Base-by-base conservation (phyloP, 2,888 invertebrate species). In the Idaea aversata region DNA sequence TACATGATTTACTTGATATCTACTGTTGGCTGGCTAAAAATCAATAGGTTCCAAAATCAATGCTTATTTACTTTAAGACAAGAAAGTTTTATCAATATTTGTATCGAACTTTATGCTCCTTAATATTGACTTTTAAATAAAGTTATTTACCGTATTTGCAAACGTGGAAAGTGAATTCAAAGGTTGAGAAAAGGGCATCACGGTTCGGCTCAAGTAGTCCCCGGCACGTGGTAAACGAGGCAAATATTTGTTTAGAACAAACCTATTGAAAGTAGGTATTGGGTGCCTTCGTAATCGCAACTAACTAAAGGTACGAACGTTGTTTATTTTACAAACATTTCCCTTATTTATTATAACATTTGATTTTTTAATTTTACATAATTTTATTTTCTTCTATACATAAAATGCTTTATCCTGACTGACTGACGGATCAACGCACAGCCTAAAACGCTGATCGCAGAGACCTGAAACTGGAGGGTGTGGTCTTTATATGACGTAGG, bases 161-260 rank as follows among this genome's bases (percentile, higher is more conserved):
- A 74, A 74, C 70, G 67, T 63, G 73, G 76, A 79, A 80, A 80
- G 80, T 72, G 69, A 70, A 76, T 65, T 69, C 64, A 77, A 75
- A 79, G 71, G 73, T 74, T 72, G 63, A 75, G 74, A 78, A 79
- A 81, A 77, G 75, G 68, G 75, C 74, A 76, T 74, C 75, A 77
- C 59, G 74, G 75, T 77, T 82, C 78, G 79, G 80, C 77, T 80
- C 81, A 76, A 86, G 87, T 84, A 81, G 81, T 81, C 75, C 74
- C 76, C 70, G 73, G 76, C 72, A 67, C 70, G 73, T 75, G 75
- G 77, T 78, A 78, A 81, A 78, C 77, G 77, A 72, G 67, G 74
- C 72, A 82, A 84, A 84, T 80, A 83, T 83, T 83, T 81, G 78
- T 77, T 78, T 71, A 72, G 77, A 74, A 77, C 79, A 77, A 74